A percentile compares a stretch with the other conserved stretches of the same genome.
These are phyloP conservation scores for Rousettus leschenaultii DNA, from an alignment of 2,113 vertebrate genomes.

Conservation along the genomic window DNA sequence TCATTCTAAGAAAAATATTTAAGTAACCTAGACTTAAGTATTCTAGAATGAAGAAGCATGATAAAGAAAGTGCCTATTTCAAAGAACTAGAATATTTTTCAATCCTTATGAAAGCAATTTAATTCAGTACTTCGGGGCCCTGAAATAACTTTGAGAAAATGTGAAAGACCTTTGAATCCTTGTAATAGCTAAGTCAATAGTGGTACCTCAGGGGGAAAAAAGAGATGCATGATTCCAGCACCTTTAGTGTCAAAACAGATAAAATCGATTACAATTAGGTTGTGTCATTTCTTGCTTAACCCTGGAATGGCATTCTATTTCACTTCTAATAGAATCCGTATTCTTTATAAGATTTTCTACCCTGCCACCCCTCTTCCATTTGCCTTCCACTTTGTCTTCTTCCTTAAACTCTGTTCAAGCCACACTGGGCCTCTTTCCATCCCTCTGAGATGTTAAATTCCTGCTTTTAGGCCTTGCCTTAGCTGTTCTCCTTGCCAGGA, in stretches of 20 bases:
- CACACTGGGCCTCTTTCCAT: no score
- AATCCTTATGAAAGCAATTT: not conserved
- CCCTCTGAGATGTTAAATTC: not conserved
- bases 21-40: not conserved
- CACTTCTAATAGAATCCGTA: not conserved
- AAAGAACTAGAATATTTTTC: not conserved
- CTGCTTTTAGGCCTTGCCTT: not conserved
- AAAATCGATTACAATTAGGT: not conserved
- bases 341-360: not conserved
- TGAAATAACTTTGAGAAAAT: not conserved
- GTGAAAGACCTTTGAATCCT: not conserved
- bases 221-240: not conserved
- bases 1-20: not conserved
- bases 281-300: not conserved
- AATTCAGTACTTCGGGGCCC: not conserved
- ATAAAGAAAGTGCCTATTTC: not conserved
- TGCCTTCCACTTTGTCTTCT: not conserved
- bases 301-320: not conserved
- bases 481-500: not conserved
- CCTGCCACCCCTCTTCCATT: rapidly evolving
- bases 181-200: not conserved
- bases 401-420: not conserved
- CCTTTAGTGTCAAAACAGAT: not conserved
- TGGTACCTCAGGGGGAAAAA: not conserved
- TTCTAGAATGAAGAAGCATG: not conserved